Evolutionary conservation across 2,113 vertebrate genomes (phyloP).

Genomic region (Gadus macrocephalus): DNA sequence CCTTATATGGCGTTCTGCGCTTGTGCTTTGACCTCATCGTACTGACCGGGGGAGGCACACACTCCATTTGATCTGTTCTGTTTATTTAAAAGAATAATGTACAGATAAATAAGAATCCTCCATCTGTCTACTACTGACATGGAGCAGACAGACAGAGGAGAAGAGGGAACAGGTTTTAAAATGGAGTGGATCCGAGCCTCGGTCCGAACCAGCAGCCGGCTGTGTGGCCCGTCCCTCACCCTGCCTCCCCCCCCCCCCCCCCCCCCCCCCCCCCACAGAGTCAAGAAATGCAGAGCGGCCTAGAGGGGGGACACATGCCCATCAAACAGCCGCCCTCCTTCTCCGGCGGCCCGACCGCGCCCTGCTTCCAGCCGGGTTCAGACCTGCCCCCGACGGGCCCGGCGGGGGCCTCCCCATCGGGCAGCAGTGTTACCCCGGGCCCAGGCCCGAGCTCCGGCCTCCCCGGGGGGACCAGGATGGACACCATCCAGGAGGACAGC

Average conservation of each 20-base stretch:
- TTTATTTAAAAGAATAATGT: neutral
- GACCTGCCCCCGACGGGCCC: constrained; percentile 41
- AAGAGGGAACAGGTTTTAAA: constrained; percentile 26
- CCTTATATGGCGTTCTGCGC: constrained; percentile 31
- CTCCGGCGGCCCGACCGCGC: constrained; percentile 59
- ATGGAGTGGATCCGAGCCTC: constrained; percentile 44
- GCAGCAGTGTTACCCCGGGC: constrained; percentile 40
- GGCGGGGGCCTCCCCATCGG: constrained; percentile 7
- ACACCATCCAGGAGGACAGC: constrained; percentile 95
- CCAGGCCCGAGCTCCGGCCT: constrained; percentile 47
- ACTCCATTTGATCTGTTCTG: constrained; percentile 25
- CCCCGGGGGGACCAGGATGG: constrained; percentile 81
- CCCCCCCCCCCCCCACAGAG: constrained; percentile 70
- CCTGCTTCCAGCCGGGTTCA: constrained; percentile 63
- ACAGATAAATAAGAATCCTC: neutral
- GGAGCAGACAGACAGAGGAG: neutral
- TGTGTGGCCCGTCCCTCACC: neutral
- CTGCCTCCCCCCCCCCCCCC: constrained; percentile 3
- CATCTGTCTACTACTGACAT: too few relatives aligned
- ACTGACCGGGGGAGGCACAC: constrained; percentile 34
- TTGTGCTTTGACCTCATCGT: constrained; percentile 20
- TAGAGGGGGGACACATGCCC: constrained; percentile 81
- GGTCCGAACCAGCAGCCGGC: neutral
- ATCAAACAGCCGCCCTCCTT: constrained; percentile 75
- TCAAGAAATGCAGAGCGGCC: constrained; percentile 85